phyloP scores from a whole-genome alignment of 2,113 vertebrate genomes.

The Ploceus nigricollis region DNA sequence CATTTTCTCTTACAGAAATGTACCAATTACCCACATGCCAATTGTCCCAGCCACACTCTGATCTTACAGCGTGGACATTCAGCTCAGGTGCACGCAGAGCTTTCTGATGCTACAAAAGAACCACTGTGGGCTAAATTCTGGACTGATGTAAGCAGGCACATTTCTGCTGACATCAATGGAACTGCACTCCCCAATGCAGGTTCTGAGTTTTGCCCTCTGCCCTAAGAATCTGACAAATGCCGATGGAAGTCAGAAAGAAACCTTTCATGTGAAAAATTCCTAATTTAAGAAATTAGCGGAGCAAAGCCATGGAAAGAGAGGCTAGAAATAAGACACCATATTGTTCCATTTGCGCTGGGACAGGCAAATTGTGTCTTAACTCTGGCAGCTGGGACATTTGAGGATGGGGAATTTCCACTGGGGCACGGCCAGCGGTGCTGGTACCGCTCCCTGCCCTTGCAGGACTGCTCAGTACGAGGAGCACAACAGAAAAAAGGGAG shows the following conservation, averaged over 20 bases:
- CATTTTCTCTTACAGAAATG: not conserved
- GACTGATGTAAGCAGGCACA: conserved; percentile 24
- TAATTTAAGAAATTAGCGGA: conserved; percentile 51
- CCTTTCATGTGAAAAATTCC: conserved; percentile 18
- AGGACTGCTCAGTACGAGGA: rapidly evolving
- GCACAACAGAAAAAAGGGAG: not conserved
- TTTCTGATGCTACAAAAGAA: conserved; percentile 51
- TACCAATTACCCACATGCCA: conserved; percentile 45
- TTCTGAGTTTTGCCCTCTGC: conserved; percentile 49
- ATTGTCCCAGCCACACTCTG: conserved; percentile 46
- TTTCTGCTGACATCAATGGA: conserved; percentile 57
- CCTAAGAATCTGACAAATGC: conserved; percentile 46
- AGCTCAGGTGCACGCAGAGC: conserved; percentile 38
- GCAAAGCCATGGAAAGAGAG: not conserved
- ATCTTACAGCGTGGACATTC: conserved; percentile 35
- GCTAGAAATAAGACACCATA: not conserved
- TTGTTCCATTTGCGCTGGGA: not conserved
- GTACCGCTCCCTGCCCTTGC: rapidly evolving
- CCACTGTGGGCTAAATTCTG: conserved; percentile 41
- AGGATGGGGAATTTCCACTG: not conserved
- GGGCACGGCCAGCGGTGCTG: rapidly evolving
- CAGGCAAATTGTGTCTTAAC: not conserved
- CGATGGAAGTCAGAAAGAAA: conserved; percentile 22
- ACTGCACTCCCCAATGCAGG: not conserved
- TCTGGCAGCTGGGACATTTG: not conserved